Evolutionary conservation across 2,113 vertebrate genomes (phyloP), one percentile per base, ranked within the genome.

Genomic region (Salvator merianae): DNA sequence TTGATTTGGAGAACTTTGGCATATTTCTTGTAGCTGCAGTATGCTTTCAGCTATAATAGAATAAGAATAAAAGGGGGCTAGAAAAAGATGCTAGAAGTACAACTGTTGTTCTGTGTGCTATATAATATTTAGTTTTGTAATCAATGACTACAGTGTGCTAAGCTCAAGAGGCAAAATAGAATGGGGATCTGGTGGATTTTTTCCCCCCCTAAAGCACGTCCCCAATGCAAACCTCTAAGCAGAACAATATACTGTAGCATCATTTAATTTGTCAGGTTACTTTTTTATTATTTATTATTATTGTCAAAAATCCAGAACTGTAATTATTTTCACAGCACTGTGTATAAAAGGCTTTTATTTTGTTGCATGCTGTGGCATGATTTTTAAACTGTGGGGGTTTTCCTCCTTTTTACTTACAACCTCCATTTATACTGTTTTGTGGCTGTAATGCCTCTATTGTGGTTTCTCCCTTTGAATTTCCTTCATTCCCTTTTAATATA

Each of bases 1-100:
- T 85, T 7, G 2, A 16, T 86, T 71, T 82, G 2, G 81, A 83
- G 80, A 62, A 1, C 63, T 74, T 88, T 88, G 79, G 14, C 9
- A 66, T 75, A 83, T 77, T 81, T 87, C 65, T 10, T 73, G 2
- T 2, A 12, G 82, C 79, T 86, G 10, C 34, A 88, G 12, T 63
- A 55, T 38, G 65, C 77, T 59, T 2, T 7, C 53, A 59, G 12
- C 68, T 1, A 66, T 2, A 26, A 72, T 78, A 47, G 43, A 9
- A 40, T 16, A 73, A 90, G 83, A 79, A 66, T 0, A 30, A 50
- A 40, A 40, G 38, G 22, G 5, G 43, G 30, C 47, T 50, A 50
- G 2, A 74, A 18, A 30, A 26, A 40, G 38, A 40, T 24, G 47
- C 47, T 50, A 50, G 47, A 74, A 47, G 28, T 26, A 74, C 26